Percentiles rank a stretch among this genome's conserved stretches.
phyloP scores from a whole-genome alignment of 1,140 invertebrate species.

The Aphelenchoides avenae region DNA sequence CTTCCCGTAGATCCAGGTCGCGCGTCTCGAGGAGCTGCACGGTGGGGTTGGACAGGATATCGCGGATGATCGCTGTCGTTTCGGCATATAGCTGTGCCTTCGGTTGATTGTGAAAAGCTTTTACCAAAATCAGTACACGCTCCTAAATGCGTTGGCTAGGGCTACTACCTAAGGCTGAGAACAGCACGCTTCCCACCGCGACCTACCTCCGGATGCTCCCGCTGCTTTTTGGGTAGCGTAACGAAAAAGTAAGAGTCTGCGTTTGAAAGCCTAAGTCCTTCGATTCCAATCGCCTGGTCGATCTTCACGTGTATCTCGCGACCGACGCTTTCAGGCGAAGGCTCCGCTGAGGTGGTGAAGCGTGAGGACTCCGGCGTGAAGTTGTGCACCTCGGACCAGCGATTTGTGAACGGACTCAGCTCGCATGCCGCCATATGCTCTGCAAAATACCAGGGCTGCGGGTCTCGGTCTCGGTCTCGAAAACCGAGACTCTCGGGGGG shows the following conservation, averaged over 20 bases:
- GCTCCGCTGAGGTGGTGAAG: constrained; percentile 8
- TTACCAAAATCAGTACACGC: constrained; percentile 16
- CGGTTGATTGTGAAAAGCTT: constrained; percentile 10
- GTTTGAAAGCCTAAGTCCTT: constrained; percentile 11
- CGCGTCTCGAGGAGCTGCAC: constrained; percentile 20
- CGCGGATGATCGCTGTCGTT: neutral
- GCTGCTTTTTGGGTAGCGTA: neutral
- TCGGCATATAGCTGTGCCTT: constrained; percentile 2
- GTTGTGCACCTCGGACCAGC: constrained; percentile 37
- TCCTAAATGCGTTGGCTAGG: constrained; percentile 15
- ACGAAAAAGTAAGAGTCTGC: constrained; percentile 26
- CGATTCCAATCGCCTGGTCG: neutral
- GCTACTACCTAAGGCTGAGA: constrained; percentile 15
- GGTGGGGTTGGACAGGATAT: neutral
- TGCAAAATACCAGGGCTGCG: too few relatives aligned
- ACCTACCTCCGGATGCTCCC: constrained; percentile 5
- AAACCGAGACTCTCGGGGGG: too few relatives aligned
- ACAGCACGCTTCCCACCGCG: constrained; percentile 11
- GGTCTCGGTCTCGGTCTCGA: too few relatives aligned
- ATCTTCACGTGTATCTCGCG: constrained; percentile 8
- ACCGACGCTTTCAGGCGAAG: constrained; percentile 1
- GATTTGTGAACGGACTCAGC: constrained; percentile 37
- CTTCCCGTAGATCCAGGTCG: constrained; percentile 24
- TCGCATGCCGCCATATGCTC: constrained; percentile 30
- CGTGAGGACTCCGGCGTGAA: constrained; percentile 33